Evolutionary conservation across 23 tunicate species (phyloP).

Genomic region (Clavelina lepadiformis): DNA sequence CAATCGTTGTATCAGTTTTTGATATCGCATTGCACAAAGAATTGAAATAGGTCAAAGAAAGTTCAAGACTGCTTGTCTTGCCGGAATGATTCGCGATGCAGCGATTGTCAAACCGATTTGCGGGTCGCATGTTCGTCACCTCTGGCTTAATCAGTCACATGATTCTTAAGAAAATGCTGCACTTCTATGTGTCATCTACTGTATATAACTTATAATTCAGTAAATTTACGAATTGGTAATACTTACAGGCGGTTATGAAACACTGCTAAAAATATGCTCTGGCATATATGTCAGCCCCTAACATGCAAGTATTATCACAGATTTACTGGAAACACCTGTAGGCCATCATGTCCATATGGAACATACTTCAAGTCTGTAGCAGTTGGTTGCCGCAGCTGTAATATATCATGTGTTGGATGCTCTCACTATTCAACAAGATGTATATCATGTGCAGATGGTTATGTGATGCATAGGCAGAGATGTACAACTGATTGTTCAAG

Average conservation of each 20-base stretch:
- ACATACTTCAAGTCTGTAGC: slow-evolving; percentile 22
- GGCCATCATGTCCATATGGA: slow-evolving; percentile 52
- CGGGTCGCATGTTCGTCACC: background rate
- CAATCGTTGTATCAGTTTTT: too few species aligned
- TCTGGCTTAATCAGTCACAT: background rate
- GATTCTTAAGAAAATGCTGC: background rate
- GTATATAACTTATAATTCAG: background rate
- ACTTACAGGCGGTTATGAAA: too few species aligned
- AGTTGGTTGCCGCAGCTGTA: slow-evolving; percentile 36
- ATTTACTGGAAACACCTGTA: slow-evolving; percentile 29
- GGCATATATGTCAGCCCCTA: too few species aligned
- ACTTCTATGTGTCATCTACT: background rate
- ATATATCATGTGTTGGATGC: slow-evolving; percentile 45
- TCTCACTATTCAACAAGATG: slow-evolving; percentile 40
- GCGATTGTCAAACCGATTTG: too few species aligned
- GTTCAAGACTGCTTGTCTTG: too few species aligned
- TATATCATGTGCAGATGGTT: slow-evolving; percentile 33
- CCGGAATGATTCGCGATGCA: too few species aligned
- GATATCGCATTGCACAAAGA: too few species aligned
- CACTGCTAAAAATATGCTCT: too few species aligned
- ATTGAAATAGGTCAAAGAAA: too few species aligned
- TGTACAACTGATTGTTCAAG: slow-evolving; percentile 41
- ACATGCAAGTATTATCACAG: slow-evolving; percentile 28
- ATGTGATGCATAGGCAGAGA: slow-evolving; percentile 33
- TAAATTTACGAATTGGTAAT: too few species aligned